A percentile compares a stretch with the other conserved stretches of the same genome.
These are phyloP conservation scores for Griposia aprilina DNA, from an alignment of 2,888 invertebrate species.

Conservation along the genomic window DNA sequence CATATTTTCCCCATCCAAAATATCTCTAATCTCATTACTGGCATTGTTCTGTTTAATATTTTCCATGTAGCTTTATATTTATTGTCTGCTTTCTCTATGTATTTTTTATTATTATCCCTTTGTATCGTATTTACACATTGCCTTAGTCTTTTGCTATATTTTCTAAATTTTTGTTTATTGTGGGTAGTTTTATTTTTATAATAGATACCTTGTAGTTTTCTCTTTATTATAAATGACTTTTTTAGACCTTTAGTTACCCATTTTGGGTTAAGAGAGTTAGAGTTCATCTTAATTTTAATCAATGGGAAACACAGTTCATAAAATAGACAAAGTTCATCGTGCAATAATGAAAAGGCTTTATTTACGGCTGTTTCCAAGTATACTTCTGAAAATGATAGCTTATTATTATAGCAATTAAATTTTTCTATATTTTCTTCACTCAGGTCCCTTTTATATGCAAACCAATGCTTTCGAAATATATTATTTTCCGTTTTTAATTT, in stretches of 20 bases:
- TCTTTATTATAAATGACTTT: not conserved
- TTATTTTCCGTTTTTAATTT: not conserved
- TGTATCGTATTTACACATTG: not conserved
- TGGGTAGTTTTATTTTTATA: too few relatives aligned
- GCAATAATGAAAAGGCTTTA: slow-evolving; percentile 3
- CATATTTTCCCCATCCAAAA: not conserved
- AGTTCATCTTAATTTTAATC: too few relatives aligned
- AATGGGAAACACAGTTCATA: too few relatives aligned
- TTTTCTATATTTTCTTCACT: not conserved
- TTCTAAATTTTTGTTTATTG: too few relatives aligned
- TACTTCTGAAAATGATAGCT: not conserved
- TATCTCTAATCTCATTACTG: slow-evolving; percentile 1
- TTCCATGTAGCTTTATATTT: slow-evolving; percentile 12
- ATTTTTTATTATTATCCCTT: not conserved
- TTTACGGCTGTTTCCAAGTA: not conserved
- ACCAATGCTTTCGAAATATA: not conserved
- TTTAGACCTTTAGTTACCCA: not conserved
- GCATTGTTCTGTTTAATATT: slow-evolving; percentile 3
- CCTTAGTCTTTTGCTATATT: not conserved
- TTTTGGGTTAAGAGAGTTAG: not conserved
- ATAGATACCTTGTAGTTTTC: too few relatives aligned
- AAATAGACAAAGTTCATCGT: not conserved
- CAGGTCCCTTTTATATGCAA: not conserved
- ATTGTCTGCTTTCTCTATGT: not conserved
- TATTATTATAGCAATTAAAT: not conserved